Base-by-base conservation (phyloP, 2,888 invertebrate species). In the Drosophila nr. perissopoda region DNA sequence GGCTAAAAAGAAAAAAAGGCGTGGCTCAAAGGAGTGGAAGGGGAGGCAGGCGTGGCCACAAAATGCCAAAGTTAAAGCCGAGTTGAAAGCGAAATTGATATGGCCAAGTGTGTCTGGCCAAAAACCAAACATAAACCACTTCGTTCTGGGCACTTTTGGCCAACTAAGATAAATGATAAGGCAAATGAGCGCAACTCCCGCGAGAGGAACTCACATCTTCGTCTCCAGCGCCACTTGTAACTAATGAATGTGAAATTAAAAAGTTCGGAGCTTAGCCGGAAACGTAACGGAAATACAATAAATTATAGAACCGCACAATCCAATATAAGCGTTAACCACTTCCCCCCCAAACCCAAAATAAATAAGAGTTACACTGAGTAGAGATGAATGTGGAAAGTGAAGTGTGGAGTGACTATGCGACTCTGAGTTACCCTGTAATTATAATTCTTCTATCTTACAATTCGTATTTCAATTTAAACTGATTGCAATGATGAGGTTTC, bases 101-200 rank as follows among this genome's bases (percentile, higher is more conserved):
- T 46, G 46, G 46, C 46, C 46, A 46, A 46, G n/a, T n/a, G 40
- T 40, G 40, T n/a, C 40, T n/a, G 86, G 74, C 76, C 79, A 81
- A 78, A 64, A 51, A 16, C 27, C 36, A 36, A 54, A 76, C 60
- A 60, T 72, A 70, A 63, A 48, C 63, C 77, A 69, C 58, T 46
- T 46, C 62, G 21, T 46, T 21, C 52, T 58, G 62, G 72, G 64
- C 69, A 71, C 69, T 82, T 57, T 57, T 71, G 74, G 76, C 80
- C 77, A 77, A 77, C 77, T 75, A 81, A 89, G 88, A 88, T 88
- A 89, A 88, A 88, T 89, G 89, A 88, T 88, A 88, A 84, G 82
- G 69, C 79, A 70, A 81, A 83, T 79, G 61, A 67, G 67, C 53
- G 58, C 42, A 57, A 62, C 29, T 59, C 49, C 34, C 40, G 34